These are phyloP conservation scores for Melikaiella ostensackeni DNA, from an alignment of 2,888 invertebrate genomes.

Conservation along the genomic window DNA sequence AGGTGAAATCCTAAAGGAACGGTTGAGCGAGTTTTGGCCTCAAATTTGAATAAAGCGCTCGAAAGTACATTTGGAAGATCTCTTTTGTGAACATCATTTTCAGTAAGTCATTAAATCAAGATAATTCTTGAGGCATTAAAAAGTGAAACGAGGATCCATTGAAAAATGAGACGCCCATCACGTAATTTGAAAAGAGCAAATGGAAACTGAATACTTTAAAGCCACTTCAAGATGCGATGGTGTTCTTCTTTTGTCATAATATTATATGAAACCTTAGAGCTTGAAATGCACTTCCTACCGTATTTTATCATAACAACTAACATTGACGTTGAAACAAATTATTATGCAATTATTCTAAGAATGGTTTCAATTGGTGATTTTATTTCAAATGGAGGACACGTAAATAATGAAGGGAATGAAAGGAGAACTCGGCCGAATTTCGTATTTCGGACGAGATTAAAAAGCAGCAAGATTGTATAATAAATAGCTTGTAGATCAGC, in stretches of 20 bases:
- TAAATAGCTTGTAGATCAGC: not conserved
- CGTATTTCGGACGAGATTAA: not conserved
- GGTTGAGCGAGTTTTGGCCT: not conserved
- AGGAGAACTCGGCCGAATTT: too few relatives aligned
- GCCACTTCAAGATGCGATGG: conserved; percentile 31
- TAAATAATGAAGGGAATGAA: not conserved
- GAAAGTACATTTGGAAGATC: too few relatives aligned
- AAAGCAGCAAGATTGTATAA: not conserved
- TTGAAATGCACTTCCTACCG: not conserved
- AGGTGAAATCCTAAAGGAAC: not conserved
- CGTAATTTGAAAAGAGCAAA: conserved; percentile 30
- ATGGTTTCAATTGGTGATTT: not conserved
- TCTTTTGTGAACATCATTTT: too few relatives aligned
- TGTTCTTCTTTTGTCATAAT: conserved; percentile 43
- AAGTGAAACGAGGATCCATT: not conserved
- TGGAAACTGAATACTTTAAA: conserved; percentile 33
- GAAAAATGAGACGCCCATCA: conserved; percentile 21
- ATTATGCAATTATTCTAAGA: not conserved
- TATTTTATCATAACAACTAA: not conserved
- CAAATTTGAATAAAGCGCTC: too few relatives aligned
- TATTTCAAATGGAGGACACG: not conserved
- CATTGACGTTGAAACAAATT: not conserved
- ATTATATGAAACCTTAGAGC: conserved; percentile 15
- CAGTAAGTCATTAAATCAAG: too few relatives aligned
- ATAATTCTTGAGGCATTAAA: not conserved